Percentiles rank a stretch among this genome's conserved stretches.
These are phyloP conservation scores for Deilephila elpenor DNA, from an alignment of 2,888 invertebrate species.

Conservation along the genomic window DNA sequence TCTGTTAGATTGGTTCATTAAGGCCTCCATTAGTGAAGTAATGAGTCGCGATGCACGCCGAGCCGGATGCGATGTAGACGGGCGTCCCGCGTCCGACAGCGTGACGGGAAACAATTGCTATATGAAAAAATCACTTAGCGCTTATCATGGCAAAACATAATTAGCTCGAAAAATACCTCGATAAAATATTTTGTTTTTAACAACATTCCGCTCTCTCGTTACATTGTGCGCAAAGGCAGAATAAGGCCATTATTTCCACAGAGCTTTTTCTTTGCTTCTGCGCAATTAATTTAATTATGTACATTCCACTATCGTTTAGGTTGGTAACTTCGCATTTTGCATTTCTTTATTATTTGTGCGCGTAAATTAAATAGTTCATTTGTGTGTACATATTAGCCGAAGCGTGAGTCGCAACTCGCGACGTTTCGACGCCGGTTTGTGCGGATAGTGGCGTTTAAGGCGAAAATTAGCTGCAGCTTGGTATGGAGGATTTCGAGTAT, in stretches of 20 bases:
- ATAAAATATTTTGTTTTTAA: constrained; percentile 11
- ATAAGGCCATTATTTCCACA: not conserved
- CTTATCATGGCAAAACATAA: constrained; percentile 4
- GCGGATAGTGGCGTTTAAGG: constrained; percentile 65
- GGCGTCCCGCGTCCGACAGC: constrained; percentile 47
- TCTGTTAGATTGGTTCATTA: constrained; percentile 84
- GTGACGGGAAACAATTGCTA: constrained; percentile 20
- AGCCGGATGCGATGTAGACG: constrained; percentile 57
- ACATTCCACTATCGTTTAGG: not conserved
- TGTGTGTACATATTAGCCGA: not conserved
- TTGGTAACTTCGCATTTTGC: not conserved
- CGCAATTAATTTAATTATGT: constrained; percentile 1
- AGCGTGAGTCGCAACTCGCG: constrained; percentile 33
- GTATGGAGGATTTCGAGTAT: constrained; percentile 80
- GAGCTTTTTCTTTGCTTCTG: not conserved
- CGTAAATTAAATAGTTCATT: not conserved
- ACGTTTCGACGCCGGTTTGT: constrained; percentile 55
- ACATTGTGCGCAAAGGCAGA: constrained; percentile 26
- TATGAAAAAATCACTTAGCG: constrained; percentile 19
- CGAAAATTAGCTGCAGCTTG: constrained; percentile 82
- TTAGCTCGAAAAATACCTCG: constrained; percentile 21
- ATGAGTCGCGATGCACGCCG: constrained; percentile 82
- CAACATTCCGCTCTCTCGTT: not conserved
- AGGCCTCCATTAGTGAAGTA: constrained; percentile 81
- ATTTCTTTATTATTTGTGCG: not conserved